Evolutionary conservation across 2,797 vertebrate species (phyloP).

Genomic region (Glyptemys insculpta): DNA sequence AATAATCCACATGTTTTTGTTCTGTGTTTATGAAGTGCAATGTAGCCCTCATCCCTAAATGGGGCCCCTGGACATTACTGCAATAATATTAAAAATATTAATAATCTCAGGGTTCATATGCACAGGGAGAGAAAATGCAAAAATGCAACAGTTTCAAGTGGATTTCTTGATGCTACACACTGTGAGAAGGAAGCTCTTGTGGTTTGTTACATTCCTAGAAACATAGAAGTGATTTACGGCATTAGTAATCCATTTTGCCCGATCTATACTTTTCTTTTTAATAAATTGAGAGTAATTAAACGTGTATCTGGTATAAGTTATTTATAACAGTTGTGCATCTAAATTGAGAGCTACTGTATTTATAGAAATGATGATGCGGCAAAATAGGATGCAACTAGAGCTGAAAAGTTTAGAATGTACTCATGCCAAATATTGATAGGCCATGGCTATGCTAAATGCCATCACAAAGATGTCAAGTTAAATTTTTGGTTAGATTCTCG

Average conservation of each 20-base stretch:
- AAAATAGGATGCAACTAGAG: background rate
- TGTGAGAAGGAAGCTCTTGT: slow-evolving; percentile 3
- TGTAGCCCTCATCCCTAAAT: background rate
- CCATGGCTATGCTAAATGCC: background rate
- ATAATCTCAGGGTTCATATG: background rate
- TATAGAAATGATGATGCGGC: background rate
- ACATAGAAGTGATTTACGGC: background rate
- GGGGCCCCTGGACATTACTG: background rate
- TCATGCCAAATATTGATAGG: slow-evolving; percentile 6
- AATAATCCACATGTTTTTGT: background rate
- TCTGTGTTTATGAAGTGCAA: background rate
- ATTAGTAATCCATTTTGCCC: background rate
- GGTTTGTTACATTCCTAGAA: background rate
- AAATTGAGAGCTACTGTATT: slow-evolving; percentile 10
- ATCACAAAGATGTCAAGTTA: background rate
- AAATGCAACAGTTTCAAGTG: background rate
- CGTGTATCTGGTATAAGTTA: background rate
- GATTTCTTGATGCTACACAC: background rate
- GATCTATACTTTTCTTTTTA: slow-evolving; percentile 24
- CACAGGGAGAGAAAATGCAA: background rate
- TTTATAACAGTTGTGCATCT: background rate
- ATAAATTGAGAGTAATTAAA: slow-evolving; percentile 33
- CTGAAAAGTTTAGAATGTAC: background rate
- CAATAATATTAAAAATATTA: background rate
- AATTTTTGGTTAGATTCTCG: background rate